Evolutionary conservation across 2,888 invertebrate genomes (phyloP).

Genomic region (Chouioia cunea): DNA sequence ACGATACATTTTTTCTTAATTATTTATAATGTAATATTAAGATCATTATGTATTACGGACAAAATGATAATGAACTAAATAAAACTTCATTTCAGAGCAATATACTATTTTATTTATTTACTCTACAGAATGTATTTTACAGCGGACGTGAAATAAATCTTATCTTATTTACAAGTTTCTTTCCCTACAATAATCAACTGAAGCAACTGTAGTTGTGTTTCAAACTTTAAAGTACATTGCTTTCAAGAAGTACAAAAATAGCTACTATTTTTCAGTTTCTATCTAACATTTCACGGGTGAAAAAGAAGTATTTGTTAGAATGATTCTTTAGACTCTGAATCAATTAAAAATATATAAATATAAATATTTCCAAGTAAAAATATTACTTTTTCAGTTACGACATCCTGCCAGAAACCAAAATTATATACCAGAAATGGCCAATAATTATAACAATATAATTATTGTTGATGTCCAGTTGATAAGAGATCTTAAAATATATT

Average conservation of each 20-base stretch:
- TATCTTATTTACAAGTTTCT: slow-evolving; percentile 11
- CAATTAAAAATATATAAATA: too few species aligned
- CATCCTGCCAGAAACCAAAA: too few species aligned
- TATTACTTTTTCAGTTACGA: too few species aligned
- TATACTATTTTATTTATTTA: slow-evolving; percentile 11
- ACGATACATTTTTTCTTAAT: slow-evolving; percentile 20
- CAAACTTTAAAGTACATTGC: not conserved
- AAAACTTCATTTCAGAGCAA: slow-evolving; percentile 41
- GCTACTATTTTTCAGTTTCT: too few species aligned
- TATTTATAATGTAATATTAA: slow-evolving; percentile 38
- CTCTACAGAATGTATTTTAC: not conserved
- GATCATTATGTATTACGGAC: slow-evolving; percentile 37
- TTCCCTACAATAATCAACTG: too few species aligned
- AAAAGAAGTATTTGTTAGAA: too few species aligned
- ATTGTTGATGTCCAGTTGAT: not conserved
- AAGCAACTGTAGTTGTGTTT: not conserved
- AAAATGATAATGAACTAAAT: slow-evolving; percentile 42
- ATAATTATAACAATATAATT: slow-evolving; percentile 17
- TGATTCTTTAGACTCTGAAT: too few species aligned
- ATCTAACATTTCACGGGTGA: too few species aligned
- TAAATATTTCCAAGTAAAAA: too few species aligned
- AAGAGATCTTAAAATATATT: too few species aligned
- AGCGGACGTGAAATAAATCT: not conserved
- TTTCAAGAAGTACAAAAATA: too few species aligned
- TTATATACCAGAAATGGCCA: not conserved